Percentiles rank a stretch among this genome's conserved stretches.
These are phyloP conservation scores for Contarinia nasturtii DNA, from an alignment of 1,140 invertebrate species.

Conservation along the genomic window DNA sequence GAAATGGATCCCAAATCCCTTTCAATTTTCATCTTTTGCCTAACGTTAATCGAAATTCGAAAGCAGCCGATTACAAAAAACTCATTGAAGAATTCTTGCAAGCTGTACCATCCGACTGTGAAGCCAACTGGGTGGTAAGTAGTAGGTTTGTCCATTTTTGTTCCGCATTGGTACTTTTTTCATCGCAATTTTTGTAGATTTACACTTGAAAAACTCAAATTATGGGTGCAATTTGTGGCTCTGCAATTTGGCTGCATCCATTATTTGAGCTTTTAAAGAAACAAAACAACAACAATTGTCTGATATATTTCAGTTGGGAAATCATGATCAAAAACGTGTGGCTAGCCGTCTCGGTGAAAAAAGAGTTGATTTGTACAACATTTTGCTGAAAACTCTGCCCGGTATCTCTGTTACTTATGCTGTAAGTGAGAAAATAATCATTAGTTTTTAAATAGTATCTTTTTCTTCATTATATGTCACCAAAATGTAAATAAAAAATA, in stretches of 20 bases:
- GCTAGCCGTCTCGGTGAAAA: conserved; percentile 38
- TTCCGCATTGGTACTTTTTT: no score
- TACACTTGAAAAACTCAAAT: no score
- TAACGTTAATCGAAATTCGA: conserved; percentile 25
- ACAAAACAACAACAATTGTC: background rate
- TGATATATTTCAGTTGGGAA: conserved; percentile 29
- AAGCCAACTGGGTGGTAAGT: conserved; percentile 34
- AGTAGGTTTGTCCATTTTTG: no score
- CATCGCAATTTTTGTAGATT: no score
- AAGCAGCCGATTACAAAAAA: conserved; percentile 29
- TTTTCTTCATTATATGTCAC: background rate
- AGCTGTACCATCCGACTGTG: conserved; percentile 29
- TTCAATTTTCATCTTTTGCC: conserved; percentile 38
- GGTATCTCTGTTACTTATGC: conserved; percentile 49
- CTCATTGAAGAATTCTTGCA: conserved; percentile 33
- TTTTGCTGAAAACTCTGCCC: conserved; percentile 38
- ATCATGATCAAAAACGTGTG: conserved; percentile 47
- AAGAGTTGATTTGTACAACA: conserved; percentile 42
- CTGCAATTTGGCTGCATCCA: no score
- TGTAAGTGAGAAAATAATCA: conserved; percentile 15
- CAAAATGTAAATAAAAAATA: background rate
- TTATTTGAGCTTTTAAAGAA: background rate
- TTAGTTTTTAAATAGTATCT: no score
- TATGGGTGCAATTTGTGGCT: no score
- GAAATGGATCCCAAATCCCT: conserved; percentile 38